Evolutionary conservation across 2,797 vertebrate species (phyloP).

Genomic region (Channallabes apus): DNA sequence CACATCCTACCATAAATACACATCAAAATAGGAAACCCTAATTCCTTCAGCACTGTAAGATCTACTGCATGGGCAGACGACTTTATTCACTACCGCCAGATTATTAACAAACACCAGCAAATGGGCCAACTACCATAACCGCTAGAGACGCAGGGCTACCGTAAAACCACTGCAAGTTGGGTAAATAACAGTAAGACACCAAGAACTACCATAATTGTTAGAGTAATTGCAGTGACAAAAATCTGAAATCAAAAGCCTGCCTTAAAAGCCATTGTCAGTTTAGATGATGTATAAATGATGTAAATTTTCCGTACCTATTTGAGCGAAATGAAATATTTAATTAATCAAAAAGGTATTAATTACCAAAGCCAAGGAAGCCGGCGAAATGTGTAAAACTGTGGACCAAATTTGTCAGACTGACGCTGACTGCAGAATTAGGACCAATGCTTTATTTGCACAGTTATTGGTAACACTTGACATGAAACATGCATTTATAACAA

Average conservation of each 20-base stretch:
- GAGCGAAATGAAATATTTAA: not conserved
- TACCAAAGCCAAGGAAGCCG: not conserved
- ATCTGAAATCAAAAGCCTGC: too few species aligned
- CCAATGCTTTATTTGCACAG: constrained; percentile 23
- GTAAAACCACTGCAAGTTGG: not conserved
- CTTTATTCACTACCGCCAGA: not conserved
- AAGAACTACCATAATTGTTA: not conserved
- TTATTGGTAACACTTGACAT: not conserved
- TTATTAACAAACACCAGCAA: not conserved
- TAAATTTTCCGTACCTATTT: not conserved
- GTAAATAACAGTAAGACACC: not conserved
- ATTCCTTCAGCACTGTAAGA: not conserved
- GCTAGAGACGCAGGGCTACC: too few species aligned
- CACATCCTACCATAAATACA: not conserved
- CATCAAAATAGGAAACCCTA: not conserved
- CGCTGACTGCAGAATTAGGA: constrained; percentile 21
- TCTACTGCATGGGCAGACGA: not conserved
- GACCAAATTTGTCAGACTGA: constrained; percentile 47
- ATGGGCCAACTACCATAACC: not conserved
- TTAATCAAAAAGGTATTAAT: not conserved
- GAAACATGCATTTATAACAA: not conserved
- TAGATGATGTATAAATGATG: not conserved
- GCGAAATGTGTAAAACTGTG: not conserved
- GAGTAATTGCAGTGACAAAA: too few species aligned
- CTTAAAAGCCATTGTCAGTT: not conserved